Evolutionary conservation across 2,888 invertebrate genomes (phyloP), one percentile per base, ranked within the genome.

Genomic region (Nomada flava): DNA sequence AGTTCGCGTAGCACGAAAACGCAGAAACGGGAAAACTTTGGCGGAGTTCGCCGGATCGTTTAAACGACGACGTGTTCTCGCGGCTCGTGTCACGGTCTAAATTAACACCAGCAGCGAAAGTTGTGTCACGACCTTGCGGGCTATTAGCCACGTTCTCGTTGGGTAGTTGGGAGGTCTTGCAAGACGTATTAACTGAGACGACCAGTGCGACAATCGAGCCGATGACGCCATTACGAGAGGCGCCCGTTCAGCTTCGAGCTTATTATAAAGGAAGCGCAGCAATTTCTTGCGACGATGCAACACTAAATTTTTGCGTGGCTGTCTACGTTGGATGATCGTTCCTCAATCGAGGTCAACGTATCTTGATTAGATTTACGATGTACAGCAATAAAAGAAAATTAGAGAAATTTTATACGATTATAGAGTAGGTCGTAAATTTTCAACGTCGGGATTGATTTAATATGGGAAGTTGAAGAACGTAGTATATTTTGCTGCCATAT

Each of bases 81-180:
- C n/a, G 57, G n/a, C 36, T 64, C 55, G 44, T 60, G 73, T 78
- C 78, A 53, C 50, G 36, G 71, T 15, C 13, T 62, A 76, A 80
- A 78, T 78, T 86, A 76, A 78, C 59, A 76, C 63, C 64, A 23
- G 23, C 26, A 13, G 62, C 29, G 65, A 69, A 76, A 79, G 70
- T 77, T 76, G 76, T 55, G 74, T 64, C 73, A 76, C 57, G 75
- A 62, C 69, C 55, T 76, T 69, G 68, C 11, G 26, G 47, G 23
- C 59, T 76, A 78, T 86, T 78, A 83, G 60, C 79, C 62, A 29
- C 36, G 36, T 79, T 82, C 52, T 60, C 76, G 44, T 29, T 26
- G 52, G 69, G 62, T 44, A 65, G 64, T 73, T 68, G 65, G 71
- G 71, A 77, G 71, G 67, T 79, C 67, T 65, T 20, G 60, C 52